Evolutionary conservation across 1,140 invertebrate species (phyloP), one percentile per base, ranked within the genome.

Genomic region (Hyposmocoma kahamanoa): DNA sequence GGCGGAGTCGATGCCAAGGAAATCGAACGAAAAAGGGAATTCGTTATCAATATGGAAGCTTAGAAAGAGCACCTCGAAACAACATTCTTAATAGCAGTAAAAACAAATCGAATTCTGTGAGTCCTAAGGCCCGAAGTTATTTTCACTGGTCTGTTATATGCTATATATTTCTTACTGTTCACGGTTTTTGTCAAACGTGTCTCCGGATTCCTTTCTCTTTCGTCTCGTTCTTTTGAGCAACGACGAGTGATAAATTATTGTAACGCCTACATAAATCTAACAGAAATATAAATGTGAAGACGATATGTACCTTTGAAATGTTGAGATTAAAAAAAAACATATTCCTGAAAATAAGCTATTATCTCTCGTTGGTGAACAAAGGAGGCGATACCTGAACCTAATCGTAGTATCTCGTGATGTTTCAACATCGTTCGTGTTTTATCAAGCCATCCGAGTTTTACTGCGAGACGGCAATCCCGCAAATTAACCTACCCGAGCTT

Each of bases 401-500:
- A 59, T 59, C 50, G 48, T 44, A 22, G 56, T 28, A 53, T 59
- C 42, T 50, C 56, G 56, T 59, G 56, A 43, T 48, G 44, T 50
- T 50, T 53, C 50, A 50, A 43, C 47, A 42, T 42, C 30, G 39
- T 45, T 20, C 19, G 47, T 48, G 24, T 58, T 58, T 53, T 53
- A 58, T 59, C 50, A 49, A 32, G 22, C 13, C 38, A n/a, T 34
- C 10, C 36, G 45, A 43, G 48, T 47, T 54, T 59, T 53, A 54
- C 45, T 32, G 43, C 51, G 47, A 41, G 57, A 42, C 30, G 46
- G 47, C 51, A 45, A 68, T 66, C 59, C 67, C 59, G 72, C 78
- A 82, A 84, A 82, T 82, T 82, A 82, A 79, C 72, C n/a, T n/a
- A n/a, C n/a, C 71, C 47, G 53, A 62, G 57, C 60, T 66, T 68